phyloP scores from a whole-genome alignment of 2,888 invertebrate genomes.

The Lasius fuliginosus region DNA sequence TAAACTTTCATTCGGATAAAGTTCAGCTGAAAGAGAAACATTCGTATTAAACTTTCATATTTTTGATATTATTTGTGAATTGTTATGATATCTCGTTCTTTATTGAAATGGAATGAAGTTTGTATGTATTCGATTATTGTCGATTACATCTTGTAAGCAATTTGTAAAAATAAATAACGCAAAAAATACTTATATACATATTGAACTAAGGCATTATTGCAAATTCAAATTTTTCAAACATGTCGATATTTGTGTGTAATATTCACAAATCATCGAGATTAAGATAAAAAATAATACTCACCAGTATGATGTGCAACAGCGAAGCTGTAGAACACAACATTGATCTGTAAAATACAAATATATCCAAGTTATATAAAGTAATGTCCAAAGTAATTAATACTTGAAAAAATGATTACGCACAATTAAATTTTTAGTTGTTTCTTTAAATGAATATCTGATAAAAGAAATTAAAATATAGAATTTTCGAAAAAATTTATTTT shows the following conservation, averaged over 20 bases:
- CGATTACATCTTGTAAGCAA: not conserved
- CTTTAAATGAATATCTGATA: not conserved
- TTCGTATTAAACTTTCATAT: not conserved
- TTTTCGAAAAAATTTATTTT: not conserved
- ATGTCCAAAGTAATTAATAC: constrained; percentile 1
- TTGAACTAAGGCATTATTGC: not conserved
- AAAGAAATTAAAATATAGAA: too few species aligned
- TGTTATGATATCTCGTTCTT: not conserved
- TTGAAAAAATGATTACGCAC: not conserved
- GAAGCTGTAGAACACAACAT: constrained; percentile 7
- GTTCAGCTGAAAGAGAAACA: not conserved
- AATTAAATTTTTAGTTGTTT: not conserved
- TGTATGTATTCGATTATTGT: not conserved
- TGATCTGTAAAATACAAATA: constrained; percentile 7
- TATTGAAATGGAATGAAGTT: not conserved
- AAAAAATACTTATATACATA: not conserved
- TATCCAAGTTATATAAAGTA: constrained; percentile 2
- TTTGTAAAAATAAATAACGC: not conserved
- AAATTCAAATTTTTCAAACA: not conserved
- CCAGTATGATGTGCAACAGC: constrained; percentile 2
- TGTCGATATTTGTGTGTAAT: not conserved
- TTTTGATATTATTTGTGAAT: not conserved
- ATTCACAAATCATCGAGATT: not conserved
- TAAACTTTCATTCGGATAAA: not conserved
- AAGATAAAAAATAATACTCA: constrained; percentile 7